These are phyloP conservation scores for Girardinichthys multiradiatus DNA, from an alignment of 2,113 vertebrate species.

Conservation along the genomic window DNA sequence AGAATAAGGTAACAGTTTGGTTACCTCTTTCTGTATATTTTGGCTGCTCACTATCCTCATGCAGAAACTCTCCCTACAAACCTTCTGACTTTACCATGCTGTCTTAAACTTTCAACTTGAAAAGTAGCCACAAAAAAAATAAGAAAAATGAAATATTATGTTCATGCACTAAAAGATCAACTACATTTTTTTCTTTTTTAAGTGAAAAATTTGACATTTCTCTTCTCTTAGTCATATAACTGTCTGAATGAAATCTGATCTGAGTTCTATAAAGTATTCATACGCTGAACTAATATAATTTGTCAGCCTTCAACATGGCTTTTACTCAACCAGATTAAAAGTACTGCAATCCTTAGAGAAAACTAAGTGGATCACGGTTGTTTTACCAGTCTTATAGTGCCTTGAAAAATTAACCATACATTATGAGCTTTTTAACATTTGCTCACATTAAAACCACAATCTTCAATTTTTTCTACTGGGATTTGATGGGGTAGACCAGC, in stretches of 20 bases:
- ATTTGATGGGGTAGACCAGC: not conserved
- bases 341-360: not conserved
- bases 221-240: not conserved
- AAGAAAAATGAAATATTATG: too few species aligned
- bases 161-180: not conserved
- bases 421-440: not conserved
- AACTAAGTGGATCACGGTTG: not conserved
- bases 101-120: not conserved
- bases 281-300: conserved; percentile 5
- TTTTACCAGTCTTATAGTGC: not conserved
- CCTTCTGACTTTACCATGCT: too few species aligned
- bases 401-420: not conserved
- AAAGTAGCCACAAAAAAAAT: not conserved
- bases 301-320: conserved; percentile 3
- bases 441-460: not conserved
- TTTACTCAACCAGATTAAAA: not conserved
- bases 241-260: not conserved
- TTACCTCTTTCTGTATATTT: too few species aligned
- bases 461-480: not conserved
- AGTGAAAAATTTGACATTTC: not conserved
- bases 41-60: not conserved
- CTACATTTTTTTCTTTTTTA: not conserved
- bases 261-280: conserved; percentile 15
- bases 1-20: too few species aligned
- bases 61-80: not conserved